Base-by-base conservation (phyloP, 2,888 invertebrate species). In the Polymixis flavicincta region DNA sequence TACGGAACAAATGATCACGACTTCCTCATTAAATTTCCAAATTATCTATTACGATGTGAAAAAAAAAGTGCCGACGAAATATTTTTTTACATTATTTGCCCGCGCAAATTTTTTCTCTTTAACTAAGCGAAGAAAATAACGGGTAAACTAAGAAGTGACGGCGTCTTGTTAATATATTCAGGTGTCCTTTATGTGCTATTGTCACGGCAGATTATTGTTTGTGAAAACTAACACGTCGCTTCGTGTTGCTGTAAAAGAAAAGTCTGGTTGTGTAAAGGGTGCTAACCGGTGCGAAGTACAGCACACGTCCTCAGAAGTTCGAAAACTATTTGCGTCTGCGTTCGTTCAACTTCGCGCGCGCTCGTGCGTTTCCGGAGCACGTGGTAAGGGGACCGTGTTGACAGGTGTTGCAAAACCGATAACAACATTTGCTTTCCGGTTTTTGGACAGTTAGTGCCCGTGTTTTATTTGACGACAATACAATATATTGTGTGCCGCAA, bases 321-420 rank as follows among this genome's bases (percentile, higher is more conserved):
- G 90, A 89, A 37, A 92, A 95, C 94, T 95, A 96, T 95, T 95
- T 95, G 92, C 91, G 94, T 94, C 92, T 91, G 84, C 86, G 89
- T 86, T 93, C 93, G 93, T 89, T 85, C 77, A 82, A 80, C 88
- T 90, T 90, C 94, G 94, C 52, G 61, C 57, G 82, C 79, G 80
- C 87, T 95, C 95, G 95, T 90, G 74, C 75, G 80, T 91, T 88
- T 91, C 89, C 95, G 95, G 91, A 89, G 90, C 95, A 95, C 95
- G 94, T 95, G 96, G 93, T 90, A 76, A 82, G 82, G 80, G 82
- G 74, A 83, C 81, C 68, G 78, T 78, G 87, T 90, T 93, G 92
- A 93, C 92, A 94, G 92, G 89, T 94, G 89, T 87, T 89, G 89
- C 88, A 78, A 85, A 89, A 87, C 71, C 84, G 82, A 87, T 88